Conservation (phyloP, 2,888 invertebrate species). For the Drosophila mulleri region DNA sequence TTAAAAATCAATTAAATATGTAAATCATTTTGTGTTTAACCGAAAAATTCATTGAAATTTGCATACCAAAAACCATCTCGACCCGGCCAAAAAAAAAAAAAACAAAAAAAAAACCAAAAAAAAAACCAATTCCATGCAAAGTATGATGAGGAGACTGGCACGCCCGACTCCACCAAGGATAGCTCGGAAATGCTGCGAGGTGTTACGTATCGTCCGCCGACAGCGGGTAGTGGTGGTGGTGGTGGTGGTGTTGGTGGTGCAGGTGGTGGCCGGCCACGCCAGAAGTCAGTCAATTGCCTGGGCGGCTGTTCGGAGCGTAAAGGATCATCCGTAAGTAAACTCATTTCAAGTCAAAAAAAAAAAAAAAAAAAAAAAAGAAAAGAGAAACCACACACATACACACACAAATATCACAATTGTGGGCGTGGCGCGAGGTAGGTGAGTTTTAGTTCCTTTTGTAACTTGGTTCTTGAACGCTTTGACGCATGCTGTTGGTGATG, state of each 20-base stretch:
- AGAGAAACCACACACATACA: neutral
- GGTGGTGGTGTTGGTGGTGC: constrained; percentile 58
- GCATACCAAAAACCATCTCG: constrained; percentile 45
- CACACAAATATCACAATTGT: constrained; percentile 1
- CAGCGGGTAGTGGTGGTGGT: constrained; percentile 63
- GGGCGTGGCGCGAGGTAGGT: constrained; percentile 40
- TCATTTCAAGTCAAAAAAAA: neutral
- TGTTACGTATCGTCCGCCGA: constrained; percentile 88
- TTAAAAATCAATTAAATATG: constrained; percentile 78
- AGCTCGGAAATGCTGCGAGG: constrained; percentile 86
- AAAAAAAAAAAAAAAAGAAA: neutral
- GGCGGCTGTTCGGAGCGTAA: constrained; percentile 90
- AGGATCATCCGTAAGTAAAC: constrained; percentile 90
- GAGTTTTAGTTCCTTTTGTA: constrained; percentile 16
- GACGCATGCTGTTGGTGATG: constrained; percentile 54
- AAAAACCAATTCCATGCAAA: constrained; percentile 55
- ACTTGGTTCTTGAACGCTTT: constrained; percentile 30
- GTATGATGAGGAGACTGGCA: constrained; percentile 86
- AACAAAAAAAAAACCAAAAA: neutral
- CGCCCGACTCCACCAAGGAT: constrained; percentile 86
- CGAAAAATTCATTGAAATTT: constrained; percentile 72
- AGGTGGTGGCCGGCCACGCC: constrained; percentile 74
- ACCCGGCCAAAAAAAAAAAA: constrained; percentile 3
- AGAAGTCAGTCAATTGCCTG: constrained; percentile 88
- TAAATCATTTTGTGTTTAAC: constrained; percentile 80